Base-by-base conservation (phyloP, 1,140 invertebrate genomes). In the Himalopsyche phryganea region DNA sequence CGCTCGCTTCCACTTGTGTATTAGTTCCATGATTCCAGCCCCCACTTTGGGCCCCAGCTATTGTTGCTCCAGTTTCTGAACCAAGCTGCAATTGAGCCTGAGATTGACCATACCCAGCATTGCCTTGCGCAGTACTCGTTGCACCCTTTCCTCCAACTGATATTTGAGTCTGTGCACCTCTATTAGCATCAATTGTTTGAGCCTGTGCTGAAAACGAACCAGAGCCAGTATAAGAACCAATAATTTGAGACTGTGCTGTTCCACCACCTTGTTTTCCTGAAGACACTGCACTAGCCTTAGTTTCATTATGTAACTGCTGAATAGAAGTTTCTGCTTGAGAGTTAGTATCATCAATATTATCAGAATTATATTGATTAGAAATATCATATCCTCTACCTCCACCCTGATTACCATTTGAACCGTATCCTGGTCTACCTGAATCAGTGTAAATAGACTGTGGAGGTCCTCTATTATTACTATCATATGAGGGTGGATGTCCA, bases 161-260 rank as follows among this genome's bases (percentile, higher is more conserved):
- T 1, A 91, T 83, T 76, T 88, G 83, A 51, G 73, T 78, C 67
- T 87, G 83, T 1, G 87, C 87, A 50, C 85, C 85, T 69, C 87
- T 85, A 58, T 84, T 84, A 17, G 77, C 81, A 52, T 91, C 90
- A 35, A 82, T 86, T 4, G 87, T 88, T 71, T 89, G 87, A 23
- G 90, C 89, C 71, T 88, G 88, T 10, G 89, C 90, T 57, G 86
- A 87, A 67, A 91, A 92, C 6, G 87, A 85, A 36, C 89, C 89
- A 45, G 81, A 78, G 6, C 87, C 86, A 14, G 81, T 83, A 67
- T 91, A 90, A 1, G 81, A 85, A 14, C 90, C 90, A 20, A 83
- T 86, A 1, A 92, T 88, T 75, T 90, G 87, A 2, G 88, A 87
- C 68, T 91, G 87, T 0, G 89, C 85, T 10, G 82, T 82, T 17